These are phyloP conservation scores for Tenthredo notha DNA, from an alignment of 2,888 invertebrate genomes.

Conservation along the genomic window DNA sequence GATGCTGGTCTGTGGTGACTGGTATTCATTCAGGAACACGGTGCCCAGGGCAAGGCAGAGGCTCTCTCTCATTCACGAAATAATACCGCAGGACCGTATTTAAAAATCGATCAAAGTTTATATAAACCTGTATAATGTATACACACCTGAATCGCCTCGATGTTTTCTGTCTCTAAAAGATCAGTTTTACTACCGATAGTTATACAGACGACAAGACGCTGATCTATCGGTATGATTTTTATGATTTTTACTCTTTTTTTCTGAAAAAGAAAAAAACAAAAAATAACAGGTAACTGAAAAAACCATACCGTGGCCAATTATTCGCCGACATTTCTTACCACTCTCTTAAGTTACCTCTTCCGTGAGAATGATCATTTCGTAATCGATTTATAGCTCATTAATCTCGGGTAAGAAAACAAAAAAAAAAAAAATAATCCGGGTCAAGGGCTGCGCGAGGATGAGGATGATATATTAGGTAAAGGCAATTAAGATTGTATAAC, in stretches of 20 bases:
- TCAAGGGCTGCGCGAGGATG: background rate
- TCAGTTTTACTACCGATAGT: background rate
- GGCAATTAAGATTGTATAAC: background rate
- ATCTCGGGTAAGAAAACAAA: background rate
- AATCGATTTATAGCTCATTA: background rate
- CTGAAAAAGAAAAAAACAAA: background rate
- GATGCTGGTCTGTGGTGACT: constrained; percentile 4
- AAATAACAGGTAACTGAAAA: background rate
- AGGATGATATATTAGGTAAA: too few relatives aligned
- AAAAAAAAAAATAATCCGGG: background rate
- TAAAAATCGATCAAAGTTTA: constrained; percentile 29
- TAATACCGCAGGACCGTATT: constrained; percentile 27
- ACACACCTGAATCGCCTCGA: background rate
- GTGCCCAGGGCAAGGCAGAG: background rate
- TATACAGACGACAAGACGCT: too few relatives aligned
- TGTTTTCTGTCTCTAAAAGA: background rate
- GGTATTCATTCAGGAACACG: constrained; percentile 37
- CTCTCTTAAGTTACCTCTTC: background rate
- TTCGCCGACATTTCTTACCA: constrained; percentile 19
- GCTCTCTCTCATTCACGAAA: constrained; percentile 15
- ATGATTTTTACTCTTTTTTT: too few relatives aligned
- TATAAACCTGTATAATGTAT: background rate
- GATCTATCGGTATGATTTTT: too few relatives aligned
- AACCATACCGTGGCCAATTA: background rate
- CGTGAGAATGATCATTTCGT: background rate